Evolutionary conservation across 2,888 invertebrate species (phyloP), one percentile per base, ranked within the genome.

Genomic region (Agrotis exclamationis): DNA sequence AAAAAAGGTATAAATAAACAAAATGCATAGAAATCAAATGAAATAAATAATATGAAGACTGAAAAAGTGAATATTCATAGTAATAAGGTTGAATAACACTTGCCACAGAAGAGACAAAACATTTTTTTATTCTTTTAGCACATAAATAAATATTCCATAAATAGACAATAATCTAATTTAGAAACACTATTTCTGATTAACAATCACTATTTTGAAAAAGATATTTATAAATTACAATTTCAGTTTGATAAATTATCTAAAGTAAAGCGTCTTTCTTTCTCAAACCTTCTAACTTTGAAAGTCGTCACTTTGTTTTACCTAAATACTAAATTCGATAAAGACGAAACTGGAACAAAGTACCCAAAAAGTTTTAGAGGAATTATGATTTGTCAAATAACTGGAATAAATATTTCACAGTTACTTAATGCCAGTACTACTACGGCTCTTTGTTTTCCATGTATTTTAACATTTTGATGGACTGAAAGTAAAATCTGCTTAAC

Each of bases 301-400:
- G 24, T 66, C 64, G 51, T 76, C 66, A 24, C 13, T 0, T 59
- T 63, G 65, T 76, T 76, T 47, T 39, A 45, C 57, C 22, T 13
- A 45, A 1, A 33, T 70, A n/a, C 14, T n/a, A 76, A 76, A 39
- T 63, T 47, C 47, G 11, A 50, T 45, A 60, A 60, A 68, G 28
- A 48, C 22, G 9, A 54, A 63, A 63, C 22, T n/a, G 16, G 53
- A 65, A 66, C 56, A 66, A 66, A 24, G 56, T 48, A n/a, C 16
- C 50, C 18, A 14, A 63, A 33, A 63, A 65, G 9, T 18, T n/a
- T 22, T 4, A 60, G 9, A 39, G 1, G 11, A 22, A 48, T 66
- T 20, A 20, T 20, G 66, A 39, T 44, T 66, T 50, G 7, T 20
- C 16, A 66, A 44, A 47, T 7, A 50, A 44, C 24, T 24, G 50